phyloP scores from a whole-genome alignment of 2,113 vertebrate species.

The Semnornis frantzii region DNA sequence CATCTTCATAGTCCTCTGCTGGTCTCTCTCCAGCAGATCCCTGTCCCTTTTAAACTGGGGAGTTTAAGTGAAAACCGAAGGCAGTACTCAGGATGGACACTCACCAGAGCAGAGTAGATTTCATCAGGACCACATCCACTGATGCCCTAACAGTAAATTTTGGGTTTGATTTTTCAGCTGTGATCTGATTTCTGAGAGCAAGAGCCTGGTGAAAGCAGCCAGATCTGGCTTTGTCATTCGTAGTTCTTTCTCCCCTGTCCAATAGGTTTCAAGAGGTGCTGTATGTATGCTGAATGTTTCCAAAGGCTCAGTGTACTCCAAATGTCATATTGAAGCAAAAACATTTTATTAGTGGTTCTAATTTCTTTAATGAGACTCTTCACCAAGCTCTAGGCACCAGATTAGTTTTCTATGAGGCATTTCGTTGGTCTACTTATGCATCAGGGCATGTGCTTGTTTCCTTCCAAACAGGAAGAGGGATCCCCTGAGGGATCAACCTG shows the following conservation, averaged over 20 bases:
- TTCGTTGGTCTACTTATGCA: neutral
- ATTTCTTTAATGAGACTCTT: constrained; percentile 2
- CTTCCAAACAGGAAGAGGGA: neutral
- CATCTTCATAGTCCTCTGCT: too few relatives aligned
- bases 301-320: neutral
- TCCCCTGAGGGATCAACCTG: neutral
- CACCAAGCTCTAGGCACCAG: neutral
- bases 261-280: neutral
- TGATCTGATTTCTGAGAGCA: neutral
- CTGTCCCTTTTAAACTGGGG: too few relatives aligned
- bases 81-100: too few relatives aligned
- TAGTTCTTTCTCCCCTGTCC: neutral
- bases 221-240: neutral
- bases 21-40: too few relatives aligned
- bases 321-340: neutral
- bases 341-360: neutral
- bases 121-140: neutral
- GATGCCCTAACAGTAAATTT: neutral
- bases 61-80: too few relatives aligned
- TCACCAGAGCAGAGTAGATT: neutral
- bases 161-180: constrained; percentile 1
- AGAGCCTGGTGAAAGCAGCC: neutral
- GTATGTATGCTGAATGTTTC: neutral
- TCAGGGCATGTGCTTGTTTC: neutral
- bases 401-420: neutral